Evolutionary conservation across 2,888 invertebrate species (phyloP), one percentile per base, ranked within the genome.

Genomic region (Poecilus cupreus): DNA sequence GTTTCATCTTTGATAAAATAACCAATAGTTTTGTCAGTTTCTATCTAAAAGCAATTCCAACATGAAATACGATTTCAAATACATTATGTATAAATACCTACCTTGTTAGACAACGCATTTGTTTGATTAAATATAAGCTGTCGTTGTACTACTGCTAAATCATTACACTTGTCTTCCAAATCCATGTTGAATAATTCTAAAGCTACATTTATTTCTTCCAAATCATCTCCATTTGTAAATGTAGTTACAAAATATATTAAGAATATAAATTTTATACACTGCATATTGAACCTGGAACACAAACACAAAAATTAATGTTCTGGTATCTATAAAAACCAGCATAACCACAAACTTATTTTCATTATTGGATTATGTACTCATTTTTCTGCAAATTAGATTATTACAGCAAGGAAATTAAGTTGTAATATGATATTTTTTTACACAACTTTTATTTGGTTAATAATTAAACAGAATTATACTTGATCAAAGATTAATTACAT

Each of bases 1-100:
- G 89, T 88, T 85, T 91, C 91, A 77, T 87, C 87, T 39, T 88
- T 87, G 8, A 91, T 87, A 84, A 91, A 90, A 82, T 89, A 86
- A 0, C 91, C 91, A 84, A 89, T 90, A 0, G 88, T 86, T 85
- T 91, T 90, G 86, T 91, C 91, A 18, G 88, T 86, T 83, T 90
- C 89, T 79, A 86, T 83, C 88, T 87, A 83, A 43, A 83, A 84
- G 32, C 68, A 64, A 82, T 49, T 49, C 37, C 18, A 20, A 54
- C 11, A 10, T 54, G 4, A 43, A 60, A 83, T 8, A 54, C 13
- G 6, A 64, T 5, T 26, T 10, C 70, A 51, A 8, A 82, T 49
- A 76, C 46, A 16, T 64, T 76, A 68, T 72, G 79, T 26, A 22
- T 20, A 43, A 39, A n/a, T 49, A 57, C 10, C 51, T 84, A 88